Evolutionary conservation across 1,140 invertebrate genomes (phyloP), one percentile per base, ranked within the genome.

Genomic region (Conopomorpha cramerella): DNA sequence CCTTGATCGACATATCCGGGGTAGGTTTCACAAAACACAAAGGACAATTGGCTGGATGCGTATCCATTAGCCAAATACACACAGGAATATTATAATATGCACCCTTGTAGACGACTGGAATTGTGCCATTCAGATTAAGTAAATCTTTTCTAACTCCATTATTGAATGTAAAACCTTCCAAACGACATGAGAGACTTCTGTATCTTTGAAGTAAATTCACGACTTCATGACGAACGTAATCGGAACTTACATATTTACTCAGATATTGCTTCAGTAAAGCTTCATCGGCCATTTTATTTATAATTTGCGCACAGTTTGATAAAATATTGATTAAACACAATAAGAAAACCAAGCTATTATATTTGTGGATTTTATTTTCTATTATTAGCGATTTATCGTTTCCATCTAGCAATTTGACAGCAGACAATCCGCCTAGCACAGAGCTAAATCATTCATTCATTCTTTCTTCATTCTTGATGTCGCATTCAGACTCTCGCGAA

Each of bases 21-120:
- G 97, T 99, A 25, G 98, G 98, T 72, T 88, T 92, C 0, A 99
- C 97, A 76, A 91, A 99, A 61, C 95, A 97, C 68, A 98, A 91
- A n/a, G 98, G 98, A 12, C 95, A 92, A 78, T 96, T 92, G 59
- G 92, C 86, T 1, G 98, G 98, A 83, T 99, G 93, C 16, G 93
- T 97, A 58, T 99, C 94, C 85, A 96, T 88, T 16, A 99, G 59
- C 92, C 94, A 99, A 51, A 99, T 89, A 65, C 89, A 90, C 16
- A 99, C 86, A 23, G 98, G 98, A 77, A 99, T 99, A 78, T 99
- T 95, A 74, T 99, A 99, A 11, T 76, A 83, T 34, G 80, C 85
- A 82, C 93, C 91, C 88, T 92, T 95, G 62, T 92, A 98, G 19
- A 78, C 79, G 1, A 98, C 92, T 16, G 95, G 95, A 60, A 98